These are phyloP conservation scores for Leptarthrus brevirostris DNA, from an alignment of 2,888 invertebrate species.

Conservation along the genomic window DNA sequence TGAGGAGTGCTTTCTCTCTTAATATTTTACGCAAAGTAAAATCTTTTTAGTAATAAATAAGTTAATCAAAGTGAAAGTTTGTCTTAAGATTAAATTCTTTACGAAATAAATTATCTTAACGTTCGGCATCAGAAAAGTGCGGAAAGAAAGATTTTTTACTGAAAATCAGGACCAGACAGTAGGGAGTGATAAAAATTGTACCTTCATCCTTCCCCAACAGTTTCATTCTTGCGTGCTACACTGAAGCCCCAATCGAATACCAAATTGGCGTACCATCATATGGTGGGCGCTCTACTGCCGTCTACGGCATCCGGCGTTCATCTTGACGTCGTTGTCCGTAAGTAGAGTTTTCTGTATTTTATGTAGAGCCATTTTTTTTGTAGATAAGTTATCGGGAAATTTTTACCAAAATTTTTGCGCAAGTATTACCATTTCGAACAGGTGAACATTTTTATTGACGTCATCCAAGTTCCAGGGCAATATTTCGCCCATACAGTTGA, in stretches of 20 bases:
- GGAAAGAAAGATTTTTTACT: background rate
- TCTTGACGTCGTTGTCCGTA: constrained; percentile 38
- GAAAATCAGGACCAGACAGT: constrained; percentile 1
- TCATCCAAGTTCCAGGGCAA: background rate
- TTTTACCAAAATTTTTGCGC: background rate
- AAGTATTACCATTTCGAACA: background rate
- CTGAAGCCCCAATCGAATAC: constrained; percentile 43
- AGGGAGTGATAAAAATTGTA: background rate
- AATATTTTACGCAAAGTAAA: background rate
- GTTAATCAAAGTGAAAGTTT: background rate
- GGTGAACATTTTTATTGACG: background rate
- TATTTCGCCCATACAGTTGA: too few species aligned
- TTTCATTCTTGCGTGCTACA: constrained; percentile 38
- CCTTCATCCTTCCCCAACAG: constrained; percentile 26
- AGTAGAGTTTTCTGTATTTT: constrained; percentile 19
- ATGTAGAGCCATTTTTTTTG: background rate
- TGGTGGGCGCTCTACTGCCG: constrained; percentile 63
- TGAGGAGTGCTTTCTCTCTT: background rate
- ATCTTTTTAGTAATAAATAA: too few species aligned
- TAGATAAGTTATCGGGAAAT: background rate
- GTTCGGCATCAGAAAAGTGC: too few species aligned
- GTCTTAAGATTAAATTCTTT: too few species aligned
- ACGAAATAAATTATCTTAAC: too few species aligned
- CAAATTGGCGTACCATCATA: constrained; percentile 59
- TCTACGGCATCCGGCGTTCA: constrained; percentile 48